A percentile compares a stretch with the other conserved stretches of the same genome.
These are phyloP conservation scores for Hystrix brachyura DNA, from an alignment of 2,113 vertebrate species.

Conservation along the genomic window DNA sequence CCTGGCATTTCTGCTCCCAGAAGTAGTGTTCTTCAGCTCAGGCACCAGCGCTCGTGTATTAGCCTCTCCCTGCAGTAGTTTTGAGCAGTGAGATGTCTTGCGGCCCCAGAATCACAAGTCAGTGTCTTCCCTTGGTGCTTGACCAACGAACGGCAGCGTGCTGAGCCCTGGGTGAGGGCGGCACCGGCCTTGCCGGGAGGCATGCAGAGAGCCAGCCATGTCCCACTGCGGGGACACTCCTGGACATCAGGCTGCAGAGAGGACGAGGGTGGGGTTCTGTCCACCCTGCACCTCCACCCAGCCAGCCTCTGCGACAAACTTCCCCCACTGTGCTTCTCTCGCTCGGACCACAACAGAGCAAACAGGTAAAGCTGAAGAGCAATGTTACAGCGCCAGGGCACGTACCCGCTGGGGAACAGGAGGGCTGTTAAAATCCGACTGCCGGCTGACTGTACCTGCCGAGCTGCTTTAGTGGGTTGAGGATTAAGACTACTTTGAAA, in stretches of 20 bases:
- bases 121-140: neutral
- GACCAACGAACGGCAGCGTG: neutral
- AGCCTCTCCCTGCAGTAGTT: neutral
- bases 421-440: neutral
- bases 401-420: neutral
- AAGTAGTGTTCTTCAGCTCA: neutral
- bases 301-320: neutral
- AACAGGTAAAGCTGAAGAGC: neutral
- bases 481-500: neutral
- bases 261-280: neutral
- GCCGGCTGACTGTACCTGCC: neutral
- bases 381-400: neutral
- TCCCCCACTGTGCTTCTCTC: too few species aligned
- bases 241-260: too few species aligned
- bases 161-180: neutral
- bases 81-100: neutral
- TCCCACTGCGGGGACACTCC: neutral
- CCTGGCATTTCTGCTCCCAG: neutral
- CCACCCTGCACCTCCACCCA: neutral
- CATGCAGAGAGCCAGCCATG: accelerated
- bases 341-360: neutral
- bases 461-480: neutral
- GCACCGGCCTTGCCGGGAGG: neutral
- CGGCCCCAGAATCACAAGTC: neutral
- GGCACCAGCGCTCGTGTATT: neutral